These are phyloP conservation scores for Macrochelys suwanniensis DNA, from an alignment of 2,797 vertebrate species.

Conservation along the genomic window DNA sequence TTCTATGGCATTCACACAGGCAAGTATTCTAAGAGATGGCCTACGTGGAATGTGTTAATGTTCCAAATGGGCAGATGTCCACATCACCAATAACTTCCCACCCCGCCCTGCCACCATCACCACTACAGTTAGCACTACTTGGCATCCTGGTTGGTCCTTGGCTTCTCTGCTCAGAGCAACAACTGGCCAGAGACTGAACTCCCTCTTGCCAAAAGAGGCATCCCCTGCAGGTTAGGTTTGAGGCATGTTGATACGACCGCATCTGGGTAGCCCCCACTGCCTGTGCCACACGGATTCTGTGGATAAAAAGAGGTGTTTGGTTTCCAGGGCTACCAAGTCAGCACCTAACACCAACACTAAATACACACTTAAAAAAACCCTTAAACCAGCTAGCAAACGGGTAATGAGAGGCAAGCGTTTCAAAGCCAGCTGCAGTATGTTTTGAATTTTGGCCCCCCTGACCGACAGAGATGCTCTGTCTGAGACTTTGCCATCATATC, in stretches of 20 bases:
- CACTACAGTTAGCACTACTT: neutral
- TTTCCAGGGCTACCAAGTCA: neutral
- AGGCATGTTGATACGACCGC: neutral
- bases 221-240: accelerated
- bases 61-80: accelerated
- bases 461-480: neutral
- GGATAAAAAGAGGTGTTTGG: neutral
- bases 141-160: too few relatives aligned
- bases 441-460: neutral
- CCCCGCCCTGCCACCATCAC: neutral
- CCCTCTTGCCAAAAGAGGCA: neutral
- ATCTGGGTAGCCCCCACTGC: neutral
- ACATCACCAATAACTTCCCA: neutral
- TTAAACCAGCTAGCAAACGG: neutral
- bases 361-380: too few relatives aligned
- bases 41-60: neutral
- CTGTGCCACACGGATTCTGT: neutral
- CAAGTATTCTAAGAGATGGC: accelerated
- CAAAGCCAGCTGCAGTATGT: neutral
- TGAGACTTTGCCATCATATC: neutral
- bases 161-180: too few relatives aligned
- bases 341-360: neutral
- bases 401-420: neutral
- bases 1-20: neutral
- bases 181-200: neutral